A percentile compares a stretch with the other conserved stretches of the same genome.
These are phyloP conservation scores for Melanotaenia boesemani DNA, from an alignment of 2,797 vertebrate species.

Conservation along the genomic window DNA sequence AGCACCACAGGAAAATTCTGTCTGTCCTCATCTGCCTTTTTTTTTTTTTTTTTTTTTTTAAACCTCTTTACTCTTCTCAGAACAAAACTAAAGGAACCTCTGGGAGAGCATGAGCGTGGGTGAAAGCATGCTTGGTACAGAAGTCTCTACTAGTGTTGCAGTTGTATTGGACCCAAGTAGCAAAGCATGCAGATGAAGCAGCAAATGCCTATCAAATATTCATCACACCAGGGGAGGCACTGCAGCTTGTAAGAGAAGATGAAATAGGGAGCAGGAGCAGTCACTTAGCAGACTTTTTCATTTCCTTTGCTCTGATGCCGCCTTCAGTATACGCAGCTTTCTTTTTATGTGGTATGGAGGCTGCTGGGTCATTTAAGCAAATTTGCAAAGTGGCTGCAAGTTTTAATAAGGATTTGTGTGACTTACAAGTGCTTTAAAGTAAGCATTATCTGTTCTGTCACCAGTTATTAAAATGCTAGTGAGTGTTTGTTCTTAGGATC, in stretches of 20 bases:
- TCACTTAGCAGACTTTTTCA: conserved; percentile 36
- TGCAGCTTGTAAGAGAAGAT: conserved; percentile 66
- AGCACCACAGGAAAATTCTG: conserved; percentile 18
- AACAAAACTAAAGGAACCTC: conserved; percentile 53
- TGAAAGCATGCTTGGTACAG: conserved; percentile 41
- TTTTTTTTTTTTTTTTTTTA: not conserved
- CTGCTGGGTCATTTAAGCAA: conserved; percentile 10
- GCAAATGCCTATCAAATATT: conserved; percentile 80
- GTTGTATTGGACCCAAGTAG: conserved; percentile 58
- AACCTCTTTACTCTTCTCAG: conserved; percentile 15
- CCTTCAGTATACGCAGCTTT: not conserved
- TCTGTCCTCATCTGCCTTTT: conserved; percentile 3
- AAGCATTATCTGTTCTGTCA: not conserved
- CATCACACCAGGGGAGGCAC: conserved; percentile 67
- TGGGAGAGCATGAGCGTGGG: conserved; percentile 48
- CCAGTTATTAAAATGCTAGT: not conserved
- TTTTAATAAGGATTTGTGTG: not conserved
- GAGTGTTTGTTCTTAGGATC: not conserved
- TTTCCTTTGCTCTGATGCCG: conserved; percentile 31
- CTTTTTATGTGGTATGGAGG: not conserved
- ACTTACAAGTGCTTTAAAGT: not conserved
- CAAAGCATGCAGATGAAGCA: conserved; percentile 80
- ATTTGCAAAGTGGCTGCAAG: conserved; percentile 3
- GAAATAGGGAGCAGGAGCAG: conserved; percentile 60
- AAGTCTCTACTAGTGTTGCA: conserved; percentile 42